Conservation (phyloP, 2,888 invertebrate genomes). For the Eustalomyia histrio region DNA sequence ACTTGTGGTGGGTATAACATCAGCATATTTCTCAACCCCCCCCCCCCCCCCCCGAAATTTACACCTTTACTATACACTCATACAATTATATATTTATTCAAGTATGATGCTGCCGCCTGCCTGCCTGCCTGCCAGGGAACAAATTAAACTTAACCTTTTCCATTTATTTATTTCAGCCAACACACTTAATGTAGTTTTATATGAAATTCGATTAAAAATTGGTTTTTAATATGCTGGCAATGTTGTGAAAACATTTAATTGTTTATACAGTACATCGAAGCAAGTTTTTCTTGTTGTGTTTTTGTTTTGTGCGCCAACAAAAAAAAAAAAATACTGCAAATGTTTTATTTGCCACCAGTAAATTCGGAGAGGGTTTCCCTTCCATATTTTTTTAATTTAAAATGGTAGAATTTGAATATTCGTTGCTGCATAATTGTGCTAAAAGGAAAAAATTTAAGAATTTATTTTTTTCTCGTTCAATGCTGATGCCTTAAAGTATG, state of each 20-base stretch:
- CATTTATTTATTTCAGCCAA: slow-evolving; percentile 12
- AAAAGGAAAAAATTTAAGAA: too few relatives aligned
- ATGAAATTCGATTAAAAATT: slow-evolving; percentile 40
- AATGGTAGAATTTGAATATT: neutral
- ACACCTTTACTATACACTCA: neutral
- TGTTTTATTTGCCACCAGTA: neutral
- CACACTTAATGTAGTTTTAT: slow-evolving; percentile 44
- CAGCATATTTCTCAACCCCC: neutral
- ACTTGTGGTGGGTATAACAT: slow-evolving; percentile 13
- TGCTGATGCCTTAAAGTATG: slow-evolving; percentile 23
- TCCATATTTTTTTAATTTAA: neutral
- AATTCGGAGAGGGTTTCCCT: neutral
- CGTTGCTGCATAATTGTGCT: neutral
- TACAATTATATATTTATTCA: neutral
- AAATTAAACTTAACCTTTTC: neutral
- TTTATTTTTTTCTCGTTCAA: too few relatives aligned
- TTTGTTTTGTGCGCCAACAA: neutral
- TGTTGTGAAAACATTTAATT: slow-evolving; percentile 51
- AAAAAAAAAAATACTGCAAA: neutral
- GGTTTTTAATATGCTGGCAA: slow-evolving; percentile 49
- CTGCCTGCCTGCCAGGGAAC: too few relatives aligned
- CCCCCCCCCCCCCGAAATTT: neutral
- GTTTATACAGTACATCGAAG: slow-evolving; percentile 11
- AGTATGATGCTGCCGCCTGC: too few relatives aligned
- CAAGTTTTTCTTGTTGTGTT: neutral